Conservation (phyloP, 2,888 invertebrate species). For the Brachycybe producta region DNA sequence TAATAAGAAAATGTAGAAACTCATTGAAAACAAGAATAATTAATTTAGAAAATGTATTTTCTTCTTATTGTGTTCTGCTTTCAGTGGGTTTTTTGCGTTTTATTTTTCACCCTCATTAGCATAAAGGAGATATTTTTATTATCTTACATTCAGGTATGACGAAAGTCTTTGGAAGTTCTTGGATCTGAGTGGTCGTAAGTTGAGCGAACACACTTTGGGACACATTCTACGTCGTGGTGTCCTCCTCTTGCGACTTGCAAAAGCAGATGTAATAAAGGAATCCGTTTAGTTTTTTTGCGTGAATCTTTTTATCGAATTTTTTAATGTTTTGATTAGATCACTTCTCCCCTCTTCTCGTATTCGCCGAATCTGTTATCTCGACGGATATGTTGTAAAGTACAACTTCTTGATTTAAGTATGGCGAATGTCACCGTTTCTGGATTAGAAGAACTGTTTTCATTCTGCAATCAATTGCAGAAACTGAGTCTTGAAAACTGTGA, state of each 20-base stretch:
- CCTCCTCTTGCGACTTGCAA: constrained; percentile 59
- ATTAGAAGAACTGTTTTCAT: constrained; percentile 41
- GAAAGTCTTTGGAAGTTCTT: constrained; percentile 74
- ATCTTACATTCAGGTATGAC: constrained; percentile 41
- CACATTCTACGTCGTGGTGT: constrained; percentile 64
- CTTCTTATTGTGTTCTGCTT: no score
- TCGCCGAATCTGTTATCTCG: no score
- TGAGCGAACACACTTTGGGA: constrained; percentile 55
- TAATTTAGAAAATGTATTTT: no score
- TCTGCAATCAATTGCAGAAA: constrained; percentile 59
- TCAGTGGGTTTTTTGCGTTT: no score
- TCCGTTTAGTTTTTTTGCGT: constrained; percentile 7
- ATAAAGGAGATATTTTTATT: neutral
- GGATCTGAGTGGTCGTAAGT: constrained; percentile 54
- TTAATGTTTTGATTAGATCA: no score
- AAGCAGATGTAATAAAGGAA: constrained; percentile 50
- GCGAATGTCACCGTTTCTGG: constrained; percentile 44
- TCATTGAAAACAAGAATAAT: no score
- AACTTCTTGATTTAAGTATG: constrained; percentile 78
- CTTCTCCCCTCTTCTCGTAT: no score
- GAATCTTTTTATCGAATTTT: constrained; percentile 2
- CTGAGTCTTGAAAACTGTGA: constrained; percentile 68
- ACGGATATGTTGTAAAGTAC: constrained; percentile 42
- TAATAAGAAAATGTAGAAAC: no score
- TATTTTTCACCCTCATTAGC: no score